Conservation (phyloP, 2,888 invertebrate genomes). For the Lordiphosa fenestrarum region DNA sequence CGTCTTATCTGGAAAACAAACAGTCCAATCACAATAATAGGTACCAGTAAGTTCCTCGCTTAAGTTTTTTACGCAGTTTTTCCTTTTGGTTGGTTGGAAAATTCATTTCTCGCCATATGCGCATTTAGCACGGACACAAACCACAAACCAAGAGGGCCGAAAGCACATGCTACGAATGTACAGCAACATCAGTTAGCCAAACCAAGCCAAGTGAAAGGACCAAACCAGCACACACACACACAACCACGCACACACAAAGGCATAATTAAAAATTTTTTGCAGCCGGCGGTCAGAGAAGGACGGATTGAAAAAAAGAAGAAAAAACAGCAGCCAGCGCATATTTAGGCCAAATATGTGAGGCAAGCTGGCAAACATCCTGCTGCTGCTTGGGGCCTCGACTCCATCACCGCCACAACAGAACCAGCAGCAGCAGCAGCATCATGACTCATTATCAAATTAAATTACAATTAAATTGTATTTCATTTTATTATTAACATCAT, state of each 20-base stretch:
- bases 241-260: slow-evolving; percentile 19
- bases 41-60: neutral
- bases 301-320: neutral
- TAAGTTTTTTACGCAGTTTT: slow-evolving; percentile 4
- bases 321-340: slow-evolving; percentile 28
- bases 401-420: neutral
- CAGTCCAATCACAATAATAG: neutral
- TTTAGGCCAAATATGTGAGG: slow-evolving; percentile 55
- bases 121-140: slow-evolving; percentile 62
- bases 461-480: slow-evolving; percentile 68
- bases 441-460: slow-evolving; percentile 50
- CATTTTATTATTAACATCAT: slow-evolving; percentile 39
- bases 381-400: slow-evolving; percentile 1
- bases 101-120: slow-evolving; percentile 72
- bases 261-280: slow-evolving; percentile 65
- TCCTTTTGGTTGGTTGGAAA: slow-evolving; percentile 37
- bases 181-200: slow-evolving; percentile 28
- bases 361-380: slow-evolving; percentile 16
- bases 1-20: too few relatives aligned
- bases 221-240: slow-evolving; percentile 21
- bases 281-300: slow-evolving; percentile 10
- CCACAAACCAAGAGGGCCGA: slow-evolving; percentile 44
- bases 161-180: slow-evolving; percentile 6
- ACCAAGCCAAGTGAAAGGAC: slow-evolving; percentile 47
- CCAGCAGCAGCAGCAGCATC: slow-evolving; percentile 3